Conservation (phyloP, 2,113 vertebrate species). For the Meriones unguiculatus region DNA sequence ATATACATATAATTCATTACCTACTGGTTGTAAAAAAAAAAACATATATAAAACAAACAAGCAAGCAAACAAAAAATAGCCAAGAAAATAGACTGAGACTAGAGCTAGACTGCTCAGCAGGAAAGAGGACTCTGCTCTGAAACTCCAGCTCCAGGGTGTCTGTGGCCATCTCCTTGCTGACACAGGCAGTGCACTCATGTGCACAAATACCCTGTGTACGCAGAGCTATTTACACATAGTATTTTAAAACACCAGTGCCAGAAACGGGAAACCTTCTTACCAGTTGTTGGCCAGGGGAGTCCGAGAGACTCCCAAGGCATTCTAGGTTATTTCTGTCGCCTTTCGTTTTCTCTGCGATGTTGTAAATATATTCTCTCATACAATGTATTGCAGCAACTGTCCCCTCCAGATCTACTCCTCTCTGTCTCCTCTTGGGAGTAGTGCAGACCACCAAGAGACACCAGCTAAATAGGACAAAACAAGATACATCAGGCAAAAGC, state of each 20-base stretch:
- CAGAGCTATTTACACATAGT: neutral
- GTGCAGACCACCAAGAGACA: neutral
- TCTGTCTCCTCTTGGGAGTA: neutral
- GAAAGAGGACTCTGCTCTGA: neutral
- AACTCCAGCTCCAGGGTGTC: neutral
- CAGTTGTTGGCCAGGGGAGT: too few relatives aligned
- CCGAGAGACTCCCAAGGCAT: neutral
- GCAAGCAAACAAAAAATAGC: neutral
- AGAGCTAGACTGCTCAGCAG: neutral
- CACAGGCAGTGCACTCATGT: neutral
- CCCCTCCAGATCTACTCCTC: neutral
- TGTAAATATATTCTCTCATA: neutral
- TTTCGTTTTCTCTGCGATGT: neutral
- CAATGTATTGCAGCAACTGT: neutral
- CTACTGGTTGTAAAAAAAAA: neutral
- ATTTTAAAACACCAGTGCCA: neutral
- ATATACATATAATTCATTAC: constrained; percentile 28
- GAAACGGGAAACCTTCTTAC: neutral
- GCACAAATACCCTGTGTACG: neutral
- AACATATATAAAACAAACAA: too few relatives aligned
- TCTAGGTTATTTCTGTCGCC: neutral
- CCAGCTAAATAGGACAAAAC: neutral
- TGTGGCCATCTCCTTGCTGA: neutral
- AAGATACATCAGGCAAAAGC: neutral
- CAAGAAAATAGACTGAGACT: neutral